Evolutionary conservation across 2,888 invertebrate species (phyloP), one percentile per base, ranked within the genome.

Genomic region (Drosophila borborema): DNA sequence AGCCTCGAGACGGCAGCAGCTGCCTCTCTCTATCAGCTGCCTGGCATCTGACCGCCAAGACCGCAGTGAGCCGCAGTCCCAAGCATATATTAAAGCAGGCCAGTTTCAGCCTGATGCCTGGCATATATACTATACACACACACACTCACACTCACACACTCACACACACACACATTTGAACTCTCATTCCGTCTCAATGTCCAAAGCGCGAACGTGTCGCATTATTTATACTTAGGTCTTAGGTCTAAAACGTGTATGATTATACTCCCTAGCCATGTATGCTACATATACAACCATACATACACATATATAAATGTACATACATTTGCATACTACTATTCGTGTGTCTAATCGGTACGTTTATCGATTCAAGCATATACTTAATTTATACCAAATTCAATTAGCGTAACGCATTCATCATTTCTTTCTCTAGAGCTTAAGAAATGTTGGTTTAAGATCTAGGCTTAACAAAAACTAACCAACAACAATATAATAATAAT

Each of bases 21-120:
- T 23, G 95, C 93, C 43, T 95, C 96, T 16, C 95, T 97, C 59
- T 97, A 97, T 92, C 95, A 96, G 90, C 95, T 95, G 71, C 94
- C 96, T 66, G 94, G 96, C 59, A 95, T 96, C 92, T 95, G 96
- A 94, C 95, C 95, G 49, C 92, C 94, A 46, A 85, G 92, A 53
- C 91, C 83, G 31, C 91, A 91, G 73, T 91, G 78, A 80, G 48
- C 53, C 66, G 41, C 40, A 23, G 63, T 59, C 23, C 10, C 60
- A n/a, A 14, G 40, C 28, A 23, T 55, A 10, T 10, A 55, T 40
- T 55, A 55, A 34, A 18, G 12, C 49, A n/a, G 23, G 5, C 10
- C 28, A 28, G 28, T 28, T 28, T 16, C 34, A 45, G 23, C 46
- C 23, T 8, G 9, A 46, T 46, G 12, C 14, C 10, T 14, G 14